Evolutionary conservation across 2,113 vertebrate genomes (phyloP).

Genomic region (Dipodomys ordii): DNA sequence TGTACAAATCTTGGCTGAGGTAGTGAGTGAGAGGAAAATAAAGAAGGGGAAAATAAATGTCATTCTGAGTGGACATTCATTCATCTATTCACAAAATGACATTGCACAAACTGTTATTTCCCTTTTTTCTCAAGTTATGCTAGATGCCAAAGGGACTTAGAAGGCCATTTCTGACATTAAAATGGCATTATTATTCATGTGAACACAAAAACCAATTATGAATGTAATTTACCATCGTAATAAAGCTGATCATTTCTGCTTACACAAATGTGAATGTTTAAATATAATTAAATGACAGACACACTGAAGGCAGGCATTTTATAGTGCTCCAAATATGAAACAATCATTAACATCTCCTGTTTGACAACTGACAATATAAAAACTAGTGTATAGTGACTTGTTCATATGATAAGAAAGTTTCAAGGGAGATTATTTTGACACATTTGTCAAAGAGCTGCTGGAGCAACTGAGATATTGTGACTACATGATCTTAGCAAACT

Average conservation of each 20-base stretch:
- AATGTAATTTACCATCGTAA: slow-evolving; percentile 55
- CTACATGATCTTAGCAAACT: neutral
- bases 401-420: slow-evolving; percentile 79
- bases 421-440: slow-evolving; percentile 37
- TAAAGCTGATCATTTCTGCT: slow-evolving; percentile 51
- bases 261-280: slow-evolving; percentile 64
- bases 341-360: slow-evolving; percentile 82
- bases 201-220: slow-evolving; percentile 54
- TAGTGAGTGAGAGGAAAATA: slow-evolving; percentile 34
- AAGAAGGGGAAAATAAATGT: slow-evolving; percentile 26
- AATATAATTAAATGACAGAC: slow-evolving; percentile 68
- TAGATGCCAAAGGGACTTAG: slow-evolving; percentile 18
- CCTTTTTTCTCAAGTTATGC: slow-evolving; percentile 58
- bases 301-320: slow-evolving; percentile 58
- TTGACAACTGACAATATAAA: slow-evolving; percentile 62
- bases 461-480: neutral
- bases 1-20: neutral
- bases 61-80: neutral
- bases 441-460: neutral
- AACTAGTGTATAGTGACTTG: slow-evolving; percentile 51
- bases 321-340: slow-evolving; percentile 58
- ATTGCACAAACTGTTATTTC: neutral
- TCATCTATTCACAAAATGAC: slow-evolving; percentile 57
- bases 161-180: neutral
- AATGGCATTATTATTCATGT: neutral